A percentile compares a stretch with the other conserved stretches of the same genome.
These are phyloP conservation scores for Apodemia mormo DNA, from an alignment of 2,888 invertebrate species.

Conservation along the genomic window DNA sequence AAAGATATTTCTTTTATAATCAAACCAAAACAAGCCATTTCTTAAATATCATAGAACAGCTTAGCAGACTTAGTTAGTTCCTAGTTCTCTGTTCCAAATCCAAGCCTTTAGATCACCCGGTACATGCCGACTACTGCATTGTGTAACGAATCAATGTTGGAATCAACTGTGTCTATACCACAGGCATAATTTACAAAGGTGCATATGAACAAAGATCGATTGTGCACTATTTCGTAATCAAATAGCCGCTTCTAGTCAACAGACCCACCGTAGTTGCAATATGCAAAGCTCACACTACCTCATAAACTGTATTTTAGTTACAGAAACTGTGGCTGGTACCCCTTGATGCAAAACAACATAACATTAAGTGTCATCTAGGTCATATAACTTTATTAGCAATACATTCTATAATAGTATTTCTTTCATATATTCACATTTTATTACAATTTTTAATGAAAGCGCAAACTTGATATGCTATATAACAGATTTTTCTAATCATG, in stretches of 20 bases:
- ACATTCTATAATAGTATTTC: no score
- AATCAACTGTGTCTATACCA: background rate
- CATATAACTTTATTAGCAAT: no score
- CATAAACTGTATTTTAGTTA: background rate
- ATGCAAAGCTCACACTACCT: conserved; percentile 1
- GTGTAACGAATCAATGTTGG: background rate
- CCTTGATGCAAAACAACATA: no score
- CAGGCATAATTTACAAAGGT: conserved; percentile 5
- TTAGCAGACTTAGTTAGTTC: no score
- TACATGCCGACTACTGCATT: background rate
- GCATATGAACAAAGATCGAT: conserved; percentile 10
- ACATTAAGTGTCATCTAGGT: no score
- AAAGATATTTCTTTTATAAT: no score
- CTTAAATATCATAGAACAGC: no score
- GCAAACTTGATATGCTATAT: no score
- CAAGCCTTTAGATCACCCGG: background rate
- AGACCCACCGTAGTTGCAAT: background rate
- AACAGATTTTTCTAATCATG: no score
- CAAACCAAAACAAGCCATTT: no score
- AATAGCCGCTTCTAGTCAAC: background rate
- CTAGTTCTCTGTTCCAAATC: background rate
- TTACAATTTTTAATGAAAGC: no score
- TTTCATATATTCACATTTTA: no score
- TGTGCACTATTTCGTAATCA: conserved; percentile 5
- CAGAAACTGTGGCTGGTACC: background rate